Base-by-base conservation (phyloP, 2,797 vertebrate species). In the Myotis vivesi region DNA sequence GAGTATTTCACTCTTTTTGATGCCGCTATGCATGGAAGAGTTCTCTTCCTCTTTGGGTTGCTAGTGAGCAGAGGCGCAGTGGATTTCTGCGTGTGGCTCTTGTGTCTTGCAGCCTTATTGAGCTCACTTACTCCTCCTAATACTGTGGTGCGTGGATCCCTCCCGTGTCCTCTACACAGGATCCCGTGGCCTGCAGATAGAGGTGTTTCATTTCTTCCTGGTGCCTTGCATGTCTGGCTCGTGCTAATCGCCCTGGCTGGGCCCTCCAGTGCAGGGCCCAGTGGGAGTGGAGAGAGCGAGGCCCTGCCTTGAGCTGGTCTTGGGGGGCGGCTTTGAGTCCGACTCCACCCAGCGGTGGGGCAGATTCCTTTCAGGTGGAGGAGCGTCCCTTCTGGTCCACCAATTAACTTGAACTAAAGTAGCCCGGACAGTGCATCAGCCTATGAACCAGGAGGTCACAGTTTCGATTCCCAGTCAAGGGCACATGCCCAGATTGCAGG, bases 221-320 rank as follows among this genome's bases (percentile, higher is more conserved):
- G 51, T 22, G n/a, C 44, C 44, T 11, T 46, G 44, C 44, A 46
- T 11, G 44, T 46, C 44, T 46, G 44, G 44, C 44, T 46, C 2
- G 0, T 46, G 44, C 44, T 1, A 3, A 22, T 6, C 1, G 41
- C 30, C 71, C 69, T 28, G 69, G 69, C 23, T 13, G 30, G 38
- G 19, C 25, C 7, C n/a, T 22, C 41, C 44, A 1, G 44, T 12
- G 2, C 23, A 2, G 6, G 9, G 86, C 1, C 5, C 10, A 22
- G 6, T 28, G 20, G n/a, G 12, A 28, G n/a, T 10, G 10, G 16
- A 15, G 3, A 20, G 15, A 10, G 57, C 0, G 46, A 2, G 30
- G 36, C 41, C 44, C 36, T 15, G n/a, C 19, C 44, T 25, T 38
- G 17, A 22, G 22, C 28, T n/a, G 38, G 12, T 46, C 79, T 22